These are phyloP conservation scores for Tokudaia tokunoshimensis DNA, from an alignment of 2,797 vertebrate genomes.

Conservation along the genomic window DNA sequence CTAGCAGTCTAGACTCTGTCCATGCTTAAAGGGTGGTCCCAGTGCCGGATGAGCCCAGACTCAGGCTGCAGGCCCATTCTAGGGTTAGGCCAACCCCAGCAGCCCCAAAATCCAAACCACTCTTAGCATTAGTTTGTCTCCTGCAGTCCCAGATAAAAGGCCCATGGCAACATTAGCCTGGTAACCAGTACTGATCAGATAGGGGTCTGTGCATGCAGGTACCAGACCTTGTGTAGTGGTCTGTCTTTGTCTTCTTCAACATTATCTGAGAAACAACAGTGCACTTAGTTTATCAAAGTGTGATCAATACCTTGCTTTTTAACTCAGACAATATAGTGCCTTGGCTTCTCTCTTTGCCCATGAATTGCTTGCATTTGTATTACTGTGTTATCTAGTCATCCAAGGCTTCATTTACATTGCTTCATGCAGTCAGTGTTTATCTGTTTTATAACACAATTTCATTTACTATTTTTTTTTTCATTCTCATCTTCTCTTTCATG, in stretches of 20 bases:
- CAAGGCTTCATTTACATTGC: neutral
- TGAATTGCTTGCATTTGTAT: neutral
- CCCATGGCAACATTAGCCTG: neutral
- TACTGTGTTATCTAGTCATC: neutral
- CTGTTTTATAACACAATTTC: neutral
- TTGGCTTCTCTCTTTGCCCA: neutral
- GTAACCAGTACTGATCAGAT: too few relatives aligned
- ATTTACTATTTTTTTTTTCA: neutral
- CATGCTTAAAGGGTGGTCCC: too few relatives aligned
- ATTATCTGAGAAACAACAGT: neutral
- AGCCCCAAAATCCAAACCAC: neutral
- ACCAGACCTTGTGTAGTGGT: fast-evolving
- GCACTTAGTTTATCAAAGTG: neutral
- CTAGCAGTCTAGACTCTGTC: neutral
- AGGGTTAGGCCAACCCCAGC: neutral
- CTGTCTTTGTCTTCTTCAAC: neutral
- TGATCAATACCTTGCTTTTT: neutral
- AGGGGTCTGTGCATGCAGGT: neutral
- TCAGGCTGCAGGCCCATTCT: neutral
- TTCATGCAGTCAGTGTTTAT: neutral
- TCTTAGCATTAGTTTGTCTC: neutral
- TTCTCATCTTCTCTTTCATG: neutral
- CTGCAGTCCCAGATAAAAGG: neutral
- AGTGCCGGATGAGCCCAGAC: neutral
- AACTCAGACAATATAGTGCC: neutral